phyloP scores from a whole-genome alignment of 2,888 invertebrate species.

The Pegoplata infirma region DNA sequence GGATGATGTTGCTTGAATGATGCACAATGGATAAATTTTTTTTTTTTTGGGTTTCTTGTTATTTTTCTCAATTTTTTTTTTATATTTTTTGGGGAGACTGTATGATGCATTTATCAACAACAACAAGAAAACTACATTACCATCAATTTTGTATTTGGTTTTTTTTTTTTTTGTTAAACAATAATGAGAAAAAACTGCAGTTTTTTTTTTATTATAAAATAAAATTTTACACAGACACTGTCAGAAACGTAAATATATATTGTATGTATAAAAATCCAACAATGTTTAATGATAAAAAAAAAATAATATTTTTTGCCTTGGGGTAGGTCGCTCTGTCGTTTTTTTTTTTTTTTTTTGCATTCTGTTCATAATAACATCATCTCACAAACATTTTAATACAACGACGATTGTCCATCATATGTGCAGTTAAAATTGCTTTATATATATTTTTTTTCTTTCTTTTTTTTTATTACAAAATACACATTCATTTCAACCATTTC shows the following conservation, averaged over 20 bases:
- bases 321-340: constrained; percentile 26
- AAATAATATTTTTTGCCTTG: constrained; percentile 34
- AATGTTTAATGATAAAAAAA: constrained; percentile 13
- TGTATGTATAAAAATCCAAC: too few relatives aligned
- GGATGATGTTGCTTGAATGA: background rate
- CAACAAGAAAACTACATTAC: constrained; percentile 34
- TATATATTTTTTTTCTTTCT: background rate
- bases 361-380: background rate
- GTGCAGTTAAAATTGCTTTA: background rate
- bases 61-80: too few relatives aligned
- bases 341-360: background rate
- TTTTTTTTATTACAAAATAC: background rate
- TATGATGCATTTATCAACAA: constrained; percentile 11
- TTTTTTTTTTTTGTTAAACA: background rate
- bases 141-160: background rate
- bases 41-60: background rate
- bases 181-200: background rate
- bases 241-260: background rate
- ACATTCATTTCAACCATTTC: too few relatives aligned
- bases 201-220: background rate
- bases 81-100: background rate
- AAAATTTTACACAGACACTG: background rate
- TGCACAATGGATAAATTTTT: background rate
- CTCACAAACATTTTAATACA: background rate
- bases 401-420: background rate